Evolutionary conservation across 2,888 invertebrate species (phyloP).

Genomic region (Trissolcus japonicus): DNA sequence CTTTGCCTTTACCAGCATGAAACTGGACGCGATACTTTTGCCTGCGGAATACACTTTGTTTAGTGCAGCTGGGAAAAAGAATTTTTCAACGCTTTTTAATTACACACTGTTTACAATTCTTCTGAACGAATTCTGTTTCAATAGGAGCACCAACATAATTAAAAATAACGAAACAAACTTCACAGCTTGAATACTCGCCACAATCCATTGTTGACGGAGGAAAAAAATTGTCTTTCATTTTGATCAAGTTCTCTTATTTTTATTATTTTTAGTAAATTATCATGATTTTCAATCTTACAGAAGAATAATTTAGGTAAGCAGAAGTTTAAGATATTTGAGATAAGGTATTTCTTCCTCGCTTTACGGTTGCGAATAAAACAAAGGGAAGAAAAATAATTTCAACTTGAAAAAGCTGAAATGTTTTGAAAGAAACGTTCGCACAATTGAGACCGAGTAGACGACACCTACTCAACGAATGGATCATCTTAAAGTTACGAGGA

Average conservation of each 20-base stretch:
- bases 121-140: conserved; percentile 33
- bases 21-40: conserved; percentile 33
- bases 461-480: conserved; percentile 19
- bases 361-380: background rate
- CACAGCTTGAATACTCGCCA: background rate
- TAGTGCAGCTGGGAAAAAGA: conserved; percentile 10
- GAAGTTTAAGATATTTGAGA: too few relatives aligned
- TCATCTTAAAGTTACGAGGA: conserved; percentile 31
- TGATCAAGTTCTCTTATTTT: background rate
- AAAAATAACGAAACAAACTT: conserved; percentile 19
- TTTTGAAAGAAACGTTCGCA: conserved; percentile 14
- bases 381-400: background rate
- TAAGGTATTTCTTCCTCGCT: background rate
- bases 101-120: conserved; percentile 28
- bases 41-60: conserved; percentile 26
- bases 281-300: too few relatives aligned
- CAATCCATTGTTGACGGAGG: conserved; percentile 6
- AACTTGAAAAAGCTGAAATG: background rate
- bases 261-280: too few relatives aligned
- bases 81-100: conserved; percentile 35
- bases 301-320: too few relatives aligned
- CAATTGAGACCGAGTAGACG: conserved; percentile 12
- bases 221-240: conserved; percentile 22
- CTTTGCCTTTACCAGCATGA: conserved; percentile 27
- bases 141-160: conserved; percentile 29